Evolutionary conservation across 1,140 invertebrate species (phyloP).

Genomic region (Euborellia annulipes): DNA sequence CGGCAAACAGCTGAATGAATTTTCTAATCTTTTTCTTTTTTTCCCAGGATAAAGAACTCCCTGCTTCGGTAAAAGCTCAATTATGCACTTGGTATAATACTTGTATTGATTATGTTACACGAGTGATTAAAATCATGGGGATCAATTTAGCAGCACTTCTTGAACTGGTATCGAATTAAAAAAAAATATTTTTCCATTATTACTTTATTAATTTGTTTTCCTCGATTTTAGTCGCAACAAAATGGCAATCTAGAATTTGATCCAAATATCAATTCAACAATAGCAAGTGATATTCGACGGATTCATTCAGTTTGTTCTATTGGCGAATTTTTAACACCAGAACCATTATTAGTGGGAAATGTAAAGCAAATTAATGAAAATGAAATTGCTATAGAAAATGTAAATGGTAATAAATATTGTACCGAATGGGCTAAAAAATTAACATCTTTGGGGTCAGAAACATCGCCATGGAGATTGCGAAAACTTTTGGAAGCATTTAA

Average conservation of each 20-base stretch:
- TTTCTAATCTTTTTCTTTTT: no score
- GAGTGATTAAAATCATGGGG: slow-evolving; percentile 3
- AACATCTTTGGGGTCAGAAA: background rate
- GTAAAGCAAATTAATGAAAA: background rate
- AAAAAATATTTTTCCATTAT: background rate
- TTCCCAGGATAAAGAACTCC: background rate
- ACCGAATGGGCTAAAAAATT: slow-evolving; percentile 1
- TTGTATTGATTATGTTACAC: slow-evolving; percentile 7
- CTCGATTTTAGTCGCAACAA: slow-evolving; percentile 4
- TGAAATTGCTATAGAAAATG: background rate
- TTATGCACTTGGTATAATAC: slow-evolving; percentile 5
- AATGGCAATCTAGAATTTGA: slow-evolving; percentile 4
- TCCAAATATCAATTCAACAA: background rate
- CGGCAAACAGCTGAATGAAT: no score
- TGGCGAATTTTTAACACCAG: slow-evolving; percentile 4
- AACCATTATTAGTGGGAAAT: background rate
- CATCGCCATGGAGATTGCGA: slow-evolving; percentile 7
- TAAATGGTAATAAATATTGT: slow-evolving; percentile 4
- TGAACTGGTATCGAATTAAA: slow-evolving; percentile 4
- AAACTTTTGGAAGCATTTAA: slow-evolving; percentile 9
- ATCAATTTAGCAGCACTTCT: slow-evolving; percentile 1
- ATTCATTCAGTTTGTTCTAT: slow-evolving; percentile 7
- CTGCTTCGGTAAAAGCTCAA: background rate
- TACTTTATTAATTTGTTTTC: background rate
- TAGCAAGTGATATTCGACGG: slow-evolving; percentile 4